Conservation (phyloP, 2,797 vertebrate species). For the Pseudochirops cupreus region DNA sequence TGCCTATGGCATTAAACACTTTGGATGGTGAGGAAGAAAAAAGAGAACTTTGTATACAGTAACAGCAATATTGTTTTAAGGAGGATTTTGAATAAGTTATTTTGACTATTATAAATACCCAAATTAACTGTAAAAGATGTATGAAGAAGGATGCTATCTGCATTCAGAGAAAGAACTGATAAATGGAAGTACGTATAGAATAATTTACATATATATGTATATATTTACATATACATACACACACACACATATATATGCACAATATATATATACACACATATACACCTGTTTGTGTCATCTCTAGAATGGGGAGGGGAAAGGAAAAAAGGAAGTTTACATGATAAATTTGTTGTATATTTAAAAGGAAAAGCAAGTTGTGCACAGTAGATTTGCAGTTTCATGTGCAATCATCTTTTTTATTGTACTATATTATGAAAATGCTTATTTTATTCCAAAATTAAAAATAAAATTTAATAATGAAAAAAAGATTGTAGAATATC, state of each 20-base stretch:
- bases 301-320: not conserved
- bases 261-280: too few species aligned
- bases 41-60: not conserved
- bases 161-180: not conserved
- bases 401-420: not conserved
- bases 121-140: not conserved
- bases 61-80: not conserved
- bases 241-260: too few species aligned
- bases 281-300: not conserved
- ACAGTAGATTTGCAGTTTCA: not conserved
- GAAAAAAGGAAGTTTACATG: not conserved
- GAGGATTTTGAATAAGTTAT: not conserved
- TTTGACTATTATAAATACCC: not conserved
- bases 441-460: not conserved
- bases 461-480: not conserved
- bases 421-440: not conserved
- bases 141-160: not conserved
- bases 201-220: not conserved
- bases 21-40: not conserved
- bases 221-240: too few species aligned
- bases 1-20: not conserved
- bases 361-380: not conserved
- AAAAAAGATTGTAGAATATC: not conserved
- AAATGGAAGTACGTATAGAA: not conserved
- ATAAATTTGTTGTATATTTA: not conserved